phyloP scores from a whole-genome alignment of 2,113 vertebrate species.

The Formicarius rufipectus region DNA sequence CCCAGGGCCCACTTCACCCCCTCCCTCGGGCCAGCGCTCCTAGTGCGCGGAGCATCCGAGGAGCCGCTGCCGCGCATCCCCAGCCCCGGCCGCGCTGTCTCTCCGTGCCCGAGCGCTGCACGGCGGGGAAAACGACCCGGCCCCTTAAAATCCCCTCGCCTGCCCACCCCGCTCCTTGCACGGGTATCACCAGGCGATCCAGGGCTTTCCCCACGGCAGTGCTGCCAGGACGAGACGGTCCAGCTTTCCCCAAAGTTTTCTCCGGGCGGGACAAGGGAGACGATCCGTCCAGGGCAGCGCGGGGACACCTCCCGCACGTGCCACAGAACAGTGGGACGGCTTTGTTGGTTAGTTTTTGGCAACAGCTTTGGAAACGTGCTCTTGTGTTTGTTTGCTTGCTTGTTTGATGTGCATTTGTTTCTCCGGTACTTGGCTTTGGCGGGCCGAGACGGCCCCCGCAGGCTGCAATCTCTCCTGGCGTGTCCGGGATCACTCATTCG shows the following conservation, averaged over 20 bases:
- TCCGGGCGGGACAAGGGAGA: rapidly evolving
- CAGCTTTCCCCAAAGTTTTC: neutral
- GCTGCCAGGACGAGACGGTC: neutral
- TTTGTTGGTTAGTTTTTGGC: neutral
- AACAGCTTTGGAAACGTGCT: neutral
- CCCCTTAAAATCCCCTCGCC: neutral
- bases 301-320: no score
- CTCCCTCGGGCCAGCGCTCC: neutral
- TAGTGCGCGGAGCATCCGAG: neutral
- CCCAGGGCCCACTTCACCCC: neutral
- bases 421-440: neutral
- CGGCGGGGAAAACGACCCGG: neutral
- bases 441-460: neutral
- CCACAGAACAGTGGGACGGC: neutral
- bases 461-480: neutral
- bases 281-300: neutral
- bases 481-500: no score
- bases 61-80: neutral
- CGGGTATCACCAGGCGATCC: neutral
- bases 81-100: neutral
- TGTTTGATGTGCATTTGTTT: neutral
- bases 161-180: neutral
- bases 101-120: neutral
- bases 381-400: neutral
- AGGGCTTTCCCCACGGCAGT: neutral